Base-by-base conservation (phyloP, 2,113 vertebrate genomes). In the Phyllopteryx taeniolatus region DNA sequence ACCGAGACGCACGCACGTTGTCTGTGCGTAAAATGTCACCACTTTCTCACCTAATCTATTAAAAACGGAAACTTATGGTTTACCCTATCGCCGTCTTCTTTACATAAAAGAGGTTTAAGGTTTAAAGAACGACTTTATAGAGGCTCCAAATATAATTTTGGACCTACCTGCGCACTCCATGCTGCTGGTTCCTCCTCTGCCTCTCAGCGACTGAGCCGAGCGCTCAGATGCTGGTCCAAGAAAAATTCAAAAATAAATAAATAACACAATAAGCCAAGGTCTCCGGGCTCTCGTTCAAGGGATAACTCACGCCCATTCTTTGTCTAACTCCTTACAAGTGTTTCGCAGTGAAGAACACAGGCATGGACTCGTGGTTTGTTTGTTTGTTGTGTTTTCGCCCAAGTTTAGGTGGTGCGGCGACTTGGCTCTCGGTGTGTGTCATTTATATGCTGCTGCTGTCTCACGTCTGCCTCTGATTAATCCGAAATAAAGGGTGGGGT, bases 121-220 rank as follows among this genome's bases (percentile, higher is more conserved):
- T 6, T 27, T 17, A 0, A 47, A 44, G 11, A 17, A 17, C 2
- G 4, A 66, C n/a, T 66, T 66, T 65, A 46, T 8, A 27, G 15
- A 47, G 19, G 43, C 20, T 17, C 3, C 13, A 31, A 14, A 46
- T 22, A 12, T 14, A 65, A 44, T 15, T 14, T 61, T 68, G 46
- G 77, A 82, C 83, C 64, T 95, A 98, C 96, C 96, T 96, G 95
- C 83, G 83, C 85, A 83, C 68, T 93, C 94, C 96, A 95, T 96
- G 90, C 46, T 60, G 73, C 85, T 90, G 78, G 73, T 87, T 69
- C 78, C 68, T 75, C 79, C 82, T 85, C 63, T 82, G 76, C 87
- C 88, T 82, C 79, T 83, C 62, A 44, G 83, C 80, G 73, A 83
- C 80, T 87, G 76, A 84, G 84, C 70, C 82, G 90, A 86, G 83